phyloP scores from a whole-genome alignment of 2,113 vertebrate species.

The Pedetes capensis region DNA sequence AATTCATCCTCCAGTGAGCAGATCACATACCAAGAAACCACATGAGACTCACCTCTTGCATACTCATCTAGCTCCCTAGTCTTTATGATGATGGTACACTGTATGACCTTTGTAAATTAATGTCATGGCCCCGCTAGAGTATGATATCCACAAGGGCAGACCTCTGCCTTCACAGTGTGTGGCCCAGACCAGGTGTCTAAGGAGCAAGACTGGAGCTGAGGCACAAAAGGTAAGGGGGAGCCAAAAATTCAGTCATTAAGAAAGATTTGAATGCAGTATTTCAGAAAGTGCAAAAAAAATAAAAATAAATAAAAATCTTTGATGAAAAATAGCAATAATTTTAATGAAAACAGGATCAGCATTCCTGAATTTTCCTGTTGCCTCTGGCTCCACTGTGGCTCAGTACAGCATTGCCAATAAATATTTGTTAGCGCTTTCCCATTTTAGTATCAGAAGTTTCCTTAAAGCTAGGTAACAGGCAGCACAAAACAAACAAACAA shows the following conservation, averaged over 20 bases:
- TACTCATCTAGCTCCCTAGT: not conserved
- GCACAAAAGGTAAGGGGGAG: not conserved
- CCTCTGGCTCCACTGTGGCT: not conserved
- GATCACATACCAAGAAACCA: accelerated
- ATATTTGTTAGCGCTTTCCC: not conserved
- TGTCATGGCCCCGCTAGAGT: not conserved
- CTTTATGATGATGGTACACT: accelerated
- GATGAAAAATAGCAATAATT: not conserved
- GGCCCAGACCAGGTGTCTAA: not conserved
- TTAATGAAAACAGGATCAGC: not conserved
- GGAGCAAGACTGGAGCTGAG: not conserved
- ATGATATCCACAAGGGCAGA: not conserved
- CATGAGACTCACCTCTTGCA: not conserved
- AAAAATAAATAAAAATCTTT: not conserved
- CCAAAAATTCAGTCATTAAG: not conserved
- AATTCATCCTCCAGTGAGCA: not conserved
- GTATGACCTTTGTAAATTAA: not conserved
- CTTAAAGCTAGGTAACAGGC: not conserved
- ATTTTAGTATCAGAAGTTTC: not conserved
- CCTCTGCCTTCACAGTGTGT: not conserved
- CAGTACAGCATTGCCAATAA: not conserved
- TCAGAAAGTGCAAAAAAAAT: not conserved
- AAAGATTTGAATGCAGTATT: not conserved
- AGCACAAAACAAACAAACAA: not conserved
- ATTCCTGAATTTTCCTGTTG: not conserved